Conservation (phyloP, 2,888 invertebrate genomes). For the Homarus gammarus region DNA sequence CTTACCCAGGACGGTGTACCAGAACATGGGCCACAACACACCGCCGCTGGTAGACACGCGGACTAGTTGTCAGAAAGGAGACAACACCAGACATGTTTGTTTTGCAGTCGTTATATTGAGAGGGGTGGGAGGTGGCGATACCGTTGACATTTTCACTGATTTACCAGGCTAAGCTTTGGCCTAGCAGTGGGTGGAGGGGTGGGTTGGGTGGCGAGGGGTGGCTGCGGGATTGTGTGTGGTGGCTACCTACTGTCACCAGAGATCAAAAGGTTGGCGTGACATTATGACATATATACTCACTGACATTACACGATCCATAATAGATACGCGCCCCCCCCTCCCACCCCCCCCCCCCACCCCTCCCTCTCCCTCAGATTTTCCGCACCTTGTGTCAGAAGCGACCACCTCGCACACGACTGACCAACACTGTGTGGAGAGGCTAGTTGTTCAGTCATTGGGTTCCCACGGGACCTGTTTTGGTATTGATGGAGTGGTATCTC, state of each 20-base stretch:
- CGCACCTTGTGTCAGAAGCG: no score
- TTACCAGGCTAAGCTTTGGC: neutral
- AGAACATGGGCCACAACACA: no score
- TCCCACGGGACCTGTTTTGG: conserved; percentile 40
- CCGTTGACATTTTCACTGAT: neutral
- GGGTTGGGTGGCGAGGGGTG: no score
- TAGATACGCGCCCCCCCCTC: neutral
- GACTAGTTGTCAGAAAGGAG: no score
- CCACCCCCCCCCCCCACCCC: neutral
- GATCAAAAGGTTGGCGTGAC: conserved; percentile 24
- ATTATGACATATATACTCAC: conserved; percentile 7
- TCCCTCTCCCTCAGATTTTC: no score
- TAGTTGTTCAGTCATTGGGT: conserved; percentile 12
- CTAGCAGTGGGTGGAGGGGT: no score
- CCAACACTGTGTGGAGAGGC: neutral
- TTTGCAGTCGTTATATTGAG: no score
- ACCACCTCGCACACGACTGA: no score
- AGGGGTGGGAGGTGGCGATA: neutral
- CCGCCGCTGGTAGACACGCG: no score
- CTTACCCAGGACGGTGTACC: no score
- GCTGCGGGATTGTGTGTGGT: conserved; percentile 11
- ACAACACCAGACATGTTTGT: no score
- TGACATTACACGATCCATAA: neutral
- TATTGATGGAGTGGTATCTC: conserved; percentile 40
- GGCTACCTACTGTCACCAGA: neutral